A percentile compares a stretch with the other conserved stretches of the same genome.
phyloP scores from a whole-genome alignment of 2,888 invertebrate genomes.

The Dendrolimus pini region DNA sequence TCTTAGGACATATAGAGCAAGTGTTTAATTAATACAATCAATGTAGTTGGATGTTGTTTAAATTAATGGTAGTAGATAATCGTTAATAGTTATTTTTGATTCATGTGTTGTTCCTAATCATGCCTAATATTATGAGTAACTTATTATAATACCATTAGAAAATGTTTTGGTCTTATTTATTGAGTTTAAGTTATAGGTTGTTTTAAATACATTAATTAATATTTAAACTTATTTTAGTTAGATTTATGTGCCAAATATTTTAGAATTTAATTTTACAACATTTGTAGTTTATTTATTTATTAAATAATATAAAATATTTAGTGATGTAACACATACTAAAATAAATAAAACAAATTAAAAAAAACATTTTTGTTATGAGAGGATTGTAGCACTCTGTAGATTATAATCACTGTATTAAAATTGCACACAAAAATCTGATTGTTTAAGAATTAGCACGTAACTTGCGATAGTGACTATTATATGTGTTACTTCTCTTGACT shows the following conservation, averaged over 20 bases:
- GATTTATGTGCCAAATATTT: too few species aligned
- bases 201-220: too few species aligned
- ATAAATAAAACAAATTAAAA: not conserved
- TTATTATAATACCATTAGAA: too few species aligned
- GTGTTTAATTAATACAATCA: not conserved
- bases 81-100: too few species aligned
- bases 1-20: too few species aligned
- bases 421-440: constrained; percentile 33
- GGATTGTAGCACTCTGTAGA: constrained; percentile 58
- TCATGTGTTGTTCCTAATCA: too few species aligned
- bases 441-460: constrained; percentile 12
- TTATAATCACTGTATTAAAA: constrained; percentile 33
- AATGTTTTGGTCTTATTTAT: too few species aligned
- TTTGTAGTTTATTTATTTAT: not conserved
- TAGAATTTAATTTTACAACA: too few species aligned
- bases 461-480: constrained; percentile 22
- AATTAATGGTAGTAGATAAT: constrained; percentile 1
- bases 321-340: not conserved
- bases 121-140: too few species aligned
- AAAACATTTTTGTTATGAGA: constrained; percentile 16
- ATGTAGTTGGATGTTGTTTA: constrained; percentile 8
- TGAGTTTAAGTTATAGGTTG: too few species aligned
- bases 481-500: constrained; percentile 7
- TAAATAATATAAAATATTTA: not conserved
- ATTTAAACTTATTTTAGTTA: too few species aligned